Percentiles rank a stretch among this genome's conserved stretches.
These are phyloP conservation scores for Drosophila triauraria DNA, from an alignment of 1,140 invertebrate species.

Conservation along the genomic window DNA sequence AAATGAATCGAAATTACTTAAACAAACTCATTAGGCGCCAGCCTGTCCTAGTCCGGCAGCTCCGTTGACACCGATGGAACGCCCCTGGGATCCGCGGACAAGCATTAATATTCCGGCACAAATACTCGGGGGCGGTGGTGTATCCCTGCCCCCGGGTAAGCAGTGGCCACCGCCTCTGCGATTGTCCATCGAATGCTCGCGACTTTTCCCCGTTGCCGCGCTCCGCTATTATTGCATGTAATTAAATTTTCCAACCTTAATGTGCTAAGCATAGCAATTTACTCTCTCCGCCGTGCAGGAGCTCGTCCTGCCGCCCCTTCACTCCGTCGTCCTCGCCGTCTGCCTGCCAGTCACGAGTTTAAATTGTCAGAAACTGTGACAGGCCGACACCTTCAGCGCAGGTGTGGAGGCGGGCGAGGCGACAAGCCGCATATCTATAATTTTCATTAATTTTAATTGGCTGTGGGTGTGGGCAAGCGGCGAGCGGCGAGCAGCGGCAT, in stretches of 20 bases:
- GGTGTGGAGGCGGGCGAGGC: conserved; percentile 32
- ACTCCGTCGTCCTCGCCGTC: background rate
- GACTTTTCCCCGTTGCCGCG: conserved; percentile 7
- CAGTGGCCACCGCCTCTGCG: conserved; percentile 53
- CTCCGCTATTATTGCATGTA: conserved; percentile 57
- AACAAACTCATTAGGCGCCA: conserved; percentile 78
- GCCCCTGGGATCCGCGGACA: conserved; percentile 11
- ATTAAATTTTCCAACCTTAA: conserved; percentile 81
- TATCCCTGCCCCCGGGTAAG: conserved; percentile 44
- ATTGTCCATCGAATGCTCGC: conserved; percentile 44
- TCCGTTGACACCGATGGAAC: conserved; percentile 62
- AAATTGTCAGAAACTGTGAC: conserved; percentile 66
- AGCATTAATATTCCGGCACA: conserved; percentile 38
- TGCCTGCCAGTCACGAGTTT: conserved; percentile 53
- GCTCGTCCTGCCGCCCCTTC: background rate
- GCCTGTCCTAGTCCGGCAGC: conserved; percentile 52
- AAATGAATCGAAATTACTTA: conserved; percentile 83
- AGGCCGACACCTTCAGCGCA: conserved; percentile 47
- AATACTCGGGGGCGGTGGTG: conserved; percentile 14
- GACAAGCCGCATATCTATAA: conserved; percentile 70
- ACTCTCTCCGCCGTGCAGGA: conserved; percentile 12
- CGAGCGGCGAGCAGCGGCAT: background rate
- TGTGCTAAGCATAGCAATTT: conserved; percentile 80
- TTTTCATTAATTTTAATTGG: conserved; percentile 73
- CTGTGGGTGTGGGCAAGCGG: conserved; percentile 13